Evolutionary conservation across 35 echinoderm and acorn worm genomes (phyloP), one percentile per base, ranked within the genome.

Genomic region (Holothuria glaberrima): DNA sequence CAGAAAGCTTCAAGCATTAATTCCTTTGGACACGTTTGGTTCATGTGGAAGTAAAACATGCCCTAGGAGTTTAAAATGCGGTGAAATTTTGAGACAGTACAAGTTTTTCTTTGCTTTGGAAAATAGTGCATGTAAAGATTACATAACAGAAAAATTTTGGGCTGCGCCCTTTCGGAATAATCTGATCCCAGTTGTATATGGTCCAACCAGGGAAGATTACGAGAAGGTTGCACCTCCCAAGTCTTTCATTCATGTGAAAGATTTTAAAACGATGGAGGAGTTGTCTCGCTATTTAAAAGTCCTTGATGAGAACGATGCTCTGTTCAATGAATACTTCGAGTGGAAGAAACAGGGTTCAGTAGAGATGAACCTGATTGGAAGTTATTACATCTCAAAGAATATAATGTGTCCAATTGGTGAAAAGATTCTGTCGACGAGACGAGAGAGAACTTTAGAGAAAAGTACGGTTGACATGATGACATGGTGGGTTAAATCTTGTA

Each of bases 41-140:
- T 54, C 65, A 41, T 89, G 86, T 71, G 86, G 86, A 10, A 89
- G 25, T 1, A 59, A 63, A 20, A 73, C 36, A 74, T 89, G 86
- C 29, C 69, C 69, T 5, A 71, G 30, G 26, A 71, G 52, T 52
- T 25, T 26, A 20, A 89, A 71, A 59, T 89, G 86, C 48, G 86
- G 62, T 5, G 62, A 86, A 63, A 86, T 44, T 66, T 86, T 68
- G 46, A 35, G 19, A 6, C 36, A 75, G n/a, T 90, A 90, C 26
- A 90, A 90, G 78, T 90, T 90, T 26, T 64, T 63, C 38, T 90
- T 90, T 10, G 88, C 74, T 48, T 34, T 90, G 30, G 87, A 89
- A 38, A 64, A 89, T 16, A 73, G 45, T 28, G 48, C 80, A 5
- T 90, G 88, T 59, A 62, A 63, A 30, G 88, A 90, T 62, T 90